phyloP scores from a whole-genome alignment of 2,888 invertebrate species.

The Drosophila putrida region DNA sequence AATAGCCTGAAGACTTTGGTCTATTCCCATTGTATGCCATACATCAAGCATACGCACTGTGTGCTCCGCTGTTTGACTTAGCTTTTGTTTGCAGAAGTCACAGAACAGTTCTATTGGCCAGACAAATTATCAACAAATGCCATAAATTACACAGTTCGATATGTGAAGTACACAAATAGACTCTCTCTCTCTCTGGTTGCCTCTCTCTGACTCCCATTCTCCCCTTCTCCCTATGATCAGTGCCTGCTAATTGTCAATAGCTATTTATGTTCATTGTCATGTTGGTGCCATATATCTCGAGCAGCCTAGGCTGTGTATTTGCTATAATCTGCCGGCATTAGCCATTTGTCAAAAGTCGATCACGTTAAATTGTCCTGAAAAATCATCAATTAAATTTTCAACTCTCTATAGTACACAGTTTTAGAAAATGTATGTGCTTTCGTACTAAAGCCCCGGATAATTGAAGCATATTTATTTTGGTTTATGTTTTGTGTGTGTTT shows the following conservation, averaged over 20 bases:
- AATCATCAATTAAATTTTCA: constrained; percentile 59
- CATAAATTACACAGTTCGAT: constrained; percentile 70
- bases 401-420: constrained; percentile 9
- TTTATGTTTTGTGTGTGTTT: constrained; percentile 16
- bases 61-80: constrained; percentile 49
- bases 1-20: constrained; percentile 32
- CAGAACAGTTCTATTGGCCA: constrained; percentile 40
- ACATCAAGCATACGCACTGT: constrained; percentile 73
- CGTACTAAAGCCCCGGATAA: constrained; percentile 38
- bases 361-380: constrained; percentile 42
- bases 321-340: constrained; percentile 21
- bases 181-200: not conserved
- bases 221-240: not conserved
- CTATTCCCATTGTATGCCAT: constrained; percentile 56
- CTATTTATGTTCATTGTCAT: constrained; percentile 47
- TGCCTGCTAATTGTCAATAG: constrained; percentile 53
- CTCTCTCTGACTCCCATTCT: not conserved
- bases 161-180: constrained; percentile 16
- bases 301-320: constrained; percentile 7
- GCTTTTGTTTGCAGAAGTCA: constrained; percentile 48
- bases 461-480: constrained; percentile 59
- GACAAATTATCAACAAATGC: constrained; percentile 78
- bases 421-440: constrained; percentile 12
- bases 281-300: constrained; percentile 37
- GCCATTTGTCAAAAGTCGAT: constrained; percentile 41